Evolutionary conservation across 92 coral and sea anemone genomes (phyloP).

Genomic region (Zoanthus sociatus): DNA sequence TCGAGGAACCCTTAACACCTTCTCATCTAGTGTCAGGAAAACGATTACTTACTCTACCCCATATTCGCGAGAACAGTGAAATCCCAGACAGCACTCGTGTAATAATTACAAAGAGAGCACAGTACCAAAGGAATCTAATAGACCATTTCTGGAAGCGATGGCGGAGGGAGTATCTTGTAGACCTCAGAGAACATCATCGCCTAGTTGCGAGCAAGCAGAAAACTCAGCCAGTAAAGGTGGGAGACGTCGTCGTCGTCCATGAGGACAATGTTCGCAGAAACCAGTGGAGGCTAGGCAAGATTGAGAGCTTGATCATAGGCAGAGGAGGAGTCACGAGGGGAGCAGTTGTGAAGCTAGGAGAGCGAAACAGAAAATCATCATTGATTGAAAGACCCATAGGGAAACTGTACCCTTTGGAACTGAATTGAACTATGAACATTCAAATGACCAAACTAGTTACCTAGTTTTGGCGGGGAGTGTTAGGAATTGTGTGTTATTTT

Average conservation of each 20-base stretch:
- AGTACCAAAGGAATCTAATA: background rate
- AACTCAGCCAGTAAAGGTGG: conserved; percentile 17
- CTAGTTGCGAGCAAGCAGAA: conserved; percentile 7
- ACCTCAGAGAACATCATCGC: conserved; percentile 26
- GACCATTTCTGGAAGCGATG: no score
- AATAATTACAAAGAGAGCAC: background rate
- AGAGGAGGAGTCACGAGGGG: conserved; percentile 42
- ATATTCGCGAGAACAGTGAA: conserved; percentile 1
- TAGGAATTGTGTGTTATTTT: background rate
- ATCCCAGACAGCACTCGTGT: background rate
- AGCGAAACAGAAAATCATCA: background rate
- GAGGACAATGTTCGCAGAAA: conserved; percentile 56
- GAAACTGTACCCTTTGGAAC: conserved; percentile 28
- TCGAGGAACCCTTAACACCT: conserved; percentile 17
- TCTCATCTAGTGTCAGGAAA: background rate
- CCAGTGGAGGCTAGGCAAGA: background rate
- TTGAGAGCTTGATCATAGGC: conserved; percentile 29
- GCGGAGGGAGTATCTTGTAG: no score
- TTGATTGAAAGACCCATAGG: conserved; percentile 1
- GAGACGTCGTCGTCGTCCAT: conserved; percentile 48
- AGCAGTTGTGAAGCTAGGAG: background rate
- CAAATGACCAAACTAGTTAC: conserved; percentile 10
- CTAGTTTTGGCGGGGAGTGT: conserved; percentile 18
- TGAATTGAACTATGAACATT: background rate
- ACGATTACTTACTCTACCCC: no score